Conservation (phyloP, 2,113 vertebrate species). For the Tyto alba region DNA sequence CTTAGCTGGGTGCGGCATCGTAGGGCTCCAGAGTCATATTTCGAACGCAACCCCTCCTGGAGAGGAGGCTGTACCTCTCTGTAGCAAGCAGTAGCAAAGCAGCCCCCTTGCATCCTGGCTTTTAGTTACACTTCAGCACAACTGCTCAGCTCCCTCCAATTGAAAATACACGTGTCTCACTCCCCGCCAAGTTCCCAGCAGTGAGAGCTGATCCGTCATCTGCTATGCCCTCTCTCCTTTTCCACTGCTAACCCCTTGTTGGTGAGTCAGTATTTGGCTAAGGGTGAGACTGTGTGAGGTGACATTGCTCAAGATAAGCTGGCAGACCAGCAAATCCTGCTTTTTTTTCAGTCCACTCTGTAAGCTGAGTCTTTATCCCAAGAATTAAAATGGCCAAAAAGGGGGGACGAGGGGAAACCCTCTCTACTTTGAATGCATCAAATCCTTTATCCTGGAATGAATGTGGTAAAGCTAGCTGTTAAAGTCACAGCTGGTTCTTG, state of each 20-base stretch:
- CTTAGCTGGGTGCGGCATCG: not conserved
- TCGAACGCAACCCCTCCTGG: not conserved
- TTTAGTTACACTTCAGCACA: not conserved
- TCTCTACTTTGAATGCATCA: not conserved
- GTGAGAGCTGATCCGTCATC: not conserved
- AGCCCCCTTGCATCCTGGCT: not conserved
- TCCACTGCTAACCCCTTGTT: not conserved
- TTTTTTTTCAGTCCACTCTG: not conserved
- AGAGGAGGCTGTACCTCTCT: not conserved
- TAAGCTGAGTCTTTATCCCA: not conserved
- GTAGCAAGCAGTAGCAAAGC: not conserved
- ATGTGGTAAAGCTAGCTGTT: not conserved
- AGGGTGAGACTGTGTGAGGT: constrained; percentile 34
- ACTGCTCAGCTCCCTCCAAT: not conserved
- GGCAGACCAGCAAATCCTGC: not conserved
- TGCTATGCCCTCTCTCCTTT: not conserved
- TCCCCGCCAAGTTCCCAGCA: not conserved
- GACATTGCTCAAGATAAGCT: constrained; percentile 49
- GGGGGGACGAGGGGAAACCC: accelerated
- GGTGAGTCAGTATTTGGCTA: constrained; percentile 65
- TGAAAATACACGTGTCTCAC: not conserved
- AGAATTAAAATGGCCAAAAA: not conserved
- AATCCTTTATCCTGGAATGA: not conserved
- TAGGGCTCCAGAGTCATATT: not conserved
- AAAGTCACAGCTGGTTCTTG: not conserved